Percentiles rank a stretch among this genome's conserved stretches.
These are phyloP conservation scores for Lapara coniferarum DNA, from an alignment of 2,888 invertebrate genomes.

Conservation along the genomic window DNA sequence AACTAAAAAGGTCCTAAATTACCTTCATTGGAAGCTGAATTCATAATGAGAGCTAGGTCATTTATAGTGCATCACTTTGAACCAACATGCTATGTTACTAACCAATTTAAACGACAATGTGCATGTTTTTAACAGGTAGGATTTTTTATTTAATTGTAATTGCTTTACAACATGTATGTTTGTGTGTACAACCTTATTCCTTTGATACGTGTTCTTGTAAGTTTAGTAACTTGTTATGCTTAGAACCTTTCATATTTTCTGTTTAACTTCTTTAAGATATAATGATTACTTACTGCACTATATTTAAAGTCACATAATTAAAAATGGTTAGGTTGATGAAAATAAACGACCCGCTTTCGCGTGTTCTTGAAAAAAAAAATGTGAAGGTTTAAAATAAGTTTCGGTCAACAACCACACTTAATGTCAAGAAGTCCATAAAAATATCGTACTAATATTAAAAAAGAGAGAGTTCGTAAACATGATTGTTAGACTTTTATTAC, in stretches of 20 bases:
- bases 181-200: too few species aligned
- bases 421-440: not conserved
- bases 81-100: not conserved
- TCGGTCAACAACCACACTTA: not conserved
- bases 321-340: not conserved
- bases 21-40: not conserved
- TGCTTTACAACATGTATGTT: too few species aligned
- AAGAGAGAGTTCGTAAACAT: too few species aligned
- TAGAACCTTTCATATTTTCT: too few species aligned
- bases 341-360: not conserved
- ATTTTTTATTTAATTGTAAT: too few species aligned
- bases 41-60: not conserved
- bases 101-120: not conserved
- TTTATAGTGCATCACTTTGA: not conserved
- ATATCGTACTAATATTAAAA: too few species aligned
- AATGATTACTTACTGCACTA: not conserved
- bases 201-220: too few species aligned
- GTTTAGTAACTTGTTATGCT: too few species aligned
- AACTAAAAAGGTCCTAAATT: too few species aligned
- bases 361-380: not conserved
- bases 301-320: not conserved
- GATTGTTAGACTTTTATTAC: too few species aligned
- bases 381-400: not conserved
- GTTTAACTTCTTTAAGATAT: too few species aligned
- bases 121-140: too few species aligned